These are phyloP conservation scores for Polydrusus tereticollis DNA, from an alignment of 2,888 invertebrate species.

Conservation along the genomic window DNA sequence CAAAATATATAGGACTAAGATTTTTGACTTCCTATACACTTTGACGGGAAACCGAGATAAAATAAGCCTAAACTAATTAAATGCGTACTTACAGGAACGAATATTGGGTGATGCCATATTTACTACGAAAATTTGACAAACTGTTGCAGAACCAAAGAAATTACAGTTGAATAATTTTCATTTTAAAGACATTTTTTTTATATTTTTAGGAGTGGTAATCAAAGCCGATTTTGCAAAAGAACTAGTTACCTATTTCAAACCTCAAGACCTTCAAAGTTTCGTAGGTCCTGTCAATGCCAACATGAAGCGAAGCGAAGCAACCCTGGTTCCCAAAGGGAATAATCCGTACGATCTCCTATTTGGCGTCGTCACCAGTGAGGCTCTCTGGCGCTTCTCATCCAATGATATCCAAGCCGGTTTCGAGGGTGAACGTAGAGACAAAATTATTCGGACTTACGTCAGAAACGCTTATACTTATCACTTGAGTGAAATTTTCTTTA, in stretches of 20 bases:
- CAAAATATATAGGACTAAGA: too few species aligned
- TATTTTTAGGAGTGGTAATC: constrained; percentile 82
- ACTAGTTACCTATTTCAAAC: constrained; percentile 78
- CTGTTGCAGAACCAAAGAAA: too few species aligned
- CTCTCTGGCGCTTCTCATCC: constrained; percentile 91
- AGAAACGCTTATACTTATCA: constrained; percentile 96
- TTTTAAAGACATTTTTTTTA: constrained; percentile 59
- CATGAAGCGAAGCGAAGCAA: constrained; percentile 74
- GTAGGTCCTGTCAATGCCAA: constrained; percentile 74
- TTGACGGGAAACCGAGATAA: too few species aligned
- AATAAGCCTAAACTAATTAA: too few species aligned
- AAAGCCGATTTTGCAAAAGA: constrained; percentile 88
- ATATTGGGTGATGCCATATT: too few species aligned
- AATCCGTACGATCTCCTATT: constrained; percentile 88
- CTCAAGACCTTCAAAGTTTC: constrained; percentile 75
- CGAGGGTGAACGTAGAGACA: constrained; percentile 88
- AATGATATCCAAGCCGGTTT: constrained; percentile 87
- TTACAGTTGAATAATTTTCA: too few species aligned
- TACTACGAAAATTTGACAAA: too few species aligned
- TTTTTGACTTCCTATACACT: too few species aligned
- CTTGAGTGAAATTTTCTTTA: constrained; percentile 95
- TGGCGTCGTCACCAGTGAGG: constrained; percentile 92
- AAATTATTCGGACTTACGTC: constrained; percentile 91
- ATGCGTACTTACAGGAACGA: too few species aligned
- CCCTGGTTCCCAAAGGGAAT: constrained; percentile 71